Evolutionary conservation across 1,140 invertebrate genomes (phyloP), one percentile per base, ranked within the genome.

Genomic region (Orchesella cincta): DNA sequence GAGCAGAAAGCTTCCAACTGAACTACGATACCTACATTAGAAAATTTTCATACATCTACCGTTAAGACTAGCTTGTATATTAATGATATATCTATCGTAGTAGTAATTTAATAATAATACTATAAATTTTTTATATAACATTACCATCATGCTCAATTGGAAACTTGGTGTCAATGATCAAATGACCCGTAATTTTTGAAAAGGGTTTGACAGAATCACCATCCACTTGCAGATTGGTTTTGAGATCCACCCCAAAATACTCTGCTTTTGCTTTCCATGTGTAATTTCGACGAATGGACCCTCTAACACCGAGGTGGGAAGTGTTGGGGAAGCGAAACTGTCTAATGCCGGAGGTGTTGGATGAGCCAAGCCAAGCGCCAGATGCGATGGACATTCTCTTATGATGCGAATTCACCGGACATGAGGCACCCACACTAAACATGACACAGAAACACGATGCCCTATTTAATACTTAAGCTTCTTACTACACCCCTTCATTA

Each of bases 371-470:
- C 62, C 62, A 67, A 3, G 62, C 26, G n/a, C n/a, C n/a, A 8
- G 62, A 29, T 57, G 52, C 8, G 3, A 57, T 14, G 31, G 62
- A 67, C 62, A 67, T 67, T 31, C 62, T 67, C 33, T 29, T 46
- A n/a, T n/a, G 8, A n/a, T 67, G 62, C 33, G 28, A 14, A 26
- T n/a, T 57, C 12, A 57, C 62, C 2, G 62, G 31, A 33, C 62
- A 67, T 67, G 62, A 67, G 33, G 62, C 62, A 31, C 62, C 62
- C 8, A 67, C 62, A 67, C 62, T 67, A 33, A 67, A 67, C 62
- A 67, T 67, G 1, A 5, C 31, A 67, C 20, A 20, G 8, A 46
- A 46, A 46, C n/a, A n/a, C n/a, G n/a, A n/a, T n/a, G n/a, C n/a
- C n/a, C n/a, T n/a, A n/a, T n/a, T n/a, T n/a, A n/a, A n/a, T n/a